Evolutionary conservation across 2,888 invertebrate genomes (phyloP), one percentile per base, ranked within the genome.

Genomic region (Andrena praecox): DNA sequence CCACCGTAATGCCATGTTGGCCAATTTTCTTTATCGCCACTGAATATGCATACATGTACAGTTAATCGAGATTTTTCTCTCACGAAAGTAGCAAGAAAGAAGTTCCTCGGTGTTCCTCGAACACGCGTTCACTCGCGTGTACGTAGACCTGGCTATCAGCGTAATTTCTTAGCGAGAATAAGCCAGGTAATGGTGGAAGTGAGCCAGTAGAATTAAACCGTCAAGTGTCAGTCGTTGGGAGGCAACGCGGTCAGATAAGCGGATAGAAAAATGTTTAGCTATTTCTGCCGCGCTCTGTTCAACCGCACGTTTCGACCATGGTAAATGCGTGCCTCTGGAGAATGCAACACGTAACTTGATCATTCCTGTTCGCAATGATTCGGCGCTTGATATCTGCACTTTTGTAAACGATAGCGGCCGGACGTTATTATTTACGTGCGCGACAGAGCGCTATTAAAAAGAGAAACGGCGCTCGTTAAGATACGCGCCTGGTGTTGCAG

Each of bases 11-110:
- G 5, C 56, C 33, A 20, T 29, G 84, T 72, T 77, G 84, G 87
- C 87, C 89, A 87, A 87, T 90, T 87, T 86, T 85, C 87, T 90
- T 90, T 89, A 88, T 90, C 85, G 76, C 81, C 82, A 73, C 71
- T 90, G 91, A 91, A 91, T 89, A 90, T 91, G 91, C 89, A 90
- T 90, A 88, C 42, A 12, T 16, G 42, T 42, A 5, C 79, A 42
- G 62, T 63, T 67, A 85, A 81, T 88, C 86, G 85, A 85, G 87
- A 90, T 90, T 89, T 87, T 90, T 64, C 75, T 85, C 64, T 68
- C 48, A 56, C 68, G 70, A 20, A 82, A 35, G 24, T 24, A 62
- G 20, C n/a, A 75, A 62, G 73, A 66, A 68, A 71, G 31, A 76
- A 68, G 67, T 80, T 76, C 56, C 35, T 33, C n/a, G 56, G 33